Evolutionary conservation across 1,140 invertebrate species (phyloP).

Genomic region (fruit fly (Drosophila melanogaster)): Release_6_plus_ISO1_MT NT_033777.3:7415001-7415500

Average conservation of each 20-base stretch:
- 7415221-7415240: too few species aligned
- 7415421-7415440: slow-evolving; percentile 21
- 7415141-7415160: not conserved
- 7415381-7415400: not conserved
- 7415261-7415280: not conserved
- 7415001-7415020: slow-evolving; percentile 59
- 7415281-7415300: not conserved
- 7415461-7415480: not conserved
- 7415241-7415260: too few species aligned
- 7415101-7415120: not conserved
- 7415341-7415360: not conserved
- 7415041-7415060: slow-evolving; percentile 6
- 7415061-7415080: not conserved
- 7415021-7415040: slow-evolving; percentile 46
- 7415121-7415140: not conserved
- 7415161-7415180: too few species aligned
- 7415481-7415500: slow-evolving; percentile 25
- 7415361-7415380: not conserved
- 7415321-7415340: not conserved
- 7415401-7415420: slow-evolving; percentile 2
- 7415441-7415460: slow-evolving; percentile 1
- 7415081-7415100: slow-evolving; percentile 2
- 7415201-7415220: too few species aligned
- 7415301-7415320: not conserved
- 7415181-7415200: too few species aligned